Percentiles rank a stretch among this genome's conserved stretches.
phyloP scores from a whole-genome alignment of 2,888 invertebrate genomes.

The Kuschelorhynchus macadamiae region DNA sequence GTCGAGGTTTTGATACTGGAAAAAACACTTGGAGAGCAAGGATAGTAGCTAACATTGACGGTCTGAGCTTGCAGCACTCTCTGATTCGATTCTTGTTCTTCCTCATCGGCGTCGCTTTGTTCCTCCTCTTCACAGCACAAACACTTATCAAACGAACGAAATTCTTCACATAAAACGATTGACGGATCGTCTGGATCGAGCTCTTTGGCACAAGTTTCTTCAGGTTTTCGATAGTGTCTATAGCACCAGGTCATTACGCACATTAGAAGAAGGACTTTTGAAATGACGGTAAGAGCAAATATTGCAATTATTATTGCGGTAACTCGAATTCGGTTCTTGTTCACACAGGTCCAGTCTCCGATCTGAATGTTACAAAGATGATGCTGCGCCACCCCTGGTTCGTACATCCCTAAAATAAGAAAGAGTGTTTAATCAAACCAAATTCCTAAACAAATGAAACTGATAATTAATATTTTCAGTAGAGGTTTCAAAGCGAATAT shows the following conservation, averaged over 20 bases:
- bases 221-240: constrained; percentile 52
- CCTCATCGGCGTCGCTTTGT: neutral
- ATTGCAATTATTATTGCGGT: constrained; percentile 63
- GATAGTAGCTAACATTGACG: constrained; percentile 49
- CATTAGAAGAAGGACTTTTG: constrained; percentile 59
- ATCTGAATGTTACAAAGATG: constrained; percentile 69
- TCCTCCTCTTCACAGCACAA: constrained; percentile 34
- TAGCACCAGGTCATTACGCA: constrained; percentile 62
- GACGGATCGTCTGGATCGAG: constrained; percentile 46
- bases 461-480: too few relatives aligned
- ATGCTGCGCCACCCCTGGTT: constrained; percentile 64
- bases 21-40: constrained; percentile 34
- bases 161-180: constrained; percentile 48
- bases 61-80: constrained; percentile 45
- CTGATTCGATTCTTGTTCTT: constrained; percentile 14
- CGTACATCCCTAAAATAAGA: constrained; percentile 56
- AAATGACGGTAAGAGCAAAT: constrained; percentile 57
- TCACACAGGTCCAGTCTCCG: constrained; percentile 63
- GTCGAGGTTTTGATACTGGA: constrained; percentile 42
- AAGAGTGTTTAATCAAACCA: too few relatives aligned
- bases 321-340: constrained; percentile 61
- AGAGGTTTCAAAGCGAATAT: too few relatives aligned
- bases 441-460: too few relatives aligned
- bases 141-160: constrained; percentile 43
- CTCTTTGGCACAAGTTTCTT: constrained; percentile 36